Percentiles rank a stretch among this genome's conserved stretches.
Conservation (phyloP, 2,888 invertebrate species). For the Netelia virgata region DNA sequence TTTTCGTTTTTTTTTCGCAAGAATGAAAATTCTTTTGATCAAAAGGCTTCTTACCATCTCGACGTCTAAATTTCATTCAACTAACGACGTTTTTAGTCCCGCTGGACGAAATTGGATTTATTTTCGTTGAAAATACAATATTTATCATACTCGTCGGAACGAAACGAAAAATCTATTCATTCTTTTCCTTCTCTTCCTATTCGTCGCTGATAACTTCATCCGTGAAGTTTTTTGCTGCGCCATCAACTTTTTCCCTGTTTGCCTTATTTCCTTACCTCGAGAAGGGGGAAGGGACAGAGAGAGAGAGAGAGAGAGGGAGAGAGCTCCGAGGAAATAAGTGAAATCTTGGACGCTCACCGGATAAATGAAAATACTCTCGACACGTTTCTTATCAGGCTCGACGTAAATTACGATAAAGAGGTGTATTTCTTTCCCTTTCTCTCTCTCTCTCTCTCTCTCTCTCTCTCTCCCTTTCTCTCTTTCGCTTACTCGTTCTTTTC, state of each 20-base stretch:
- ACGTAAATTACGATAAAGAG: constrained; percentile 75
- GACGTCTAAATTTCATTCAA: not conserved
- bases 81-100: not conserved
- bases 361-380: constrained; percentile 72
- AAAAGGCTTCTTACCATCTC: constrained; percentile 26
- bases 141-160: not conserved
- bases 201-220: constrained; percentile 12
- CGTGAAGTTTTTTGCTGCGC: constrained; percentile 24
- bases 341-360: constrained; percentile 65
- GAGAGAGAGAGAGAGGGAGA: not conserved
- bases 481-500: constrained; percentile 14
- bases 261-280: not conserved
- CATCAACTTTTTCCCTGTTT: constrained; percentile 56
- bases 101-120: constrained; percentile 18
- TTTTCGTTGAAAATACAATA: constrained; percentile 17
- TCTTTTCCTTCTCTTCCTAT: not conserved
- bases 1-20: not conserved
- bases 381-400: constrained; percentile 76
- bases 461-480: not conserved
- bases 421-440: constrained; percentile 70
- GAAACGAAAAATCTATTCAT: constrained; percentile 9
- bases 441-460: constrained; percentile 13
- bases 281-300: no score
- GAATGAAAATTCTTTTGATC: constrained; percentile 24
- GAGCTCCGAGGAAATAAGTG: constrained; percentile 64